Base-by-base conservation (phyloP, 2,888 invertebrate genomes). In the Mactromeris polynyma region DNA sequence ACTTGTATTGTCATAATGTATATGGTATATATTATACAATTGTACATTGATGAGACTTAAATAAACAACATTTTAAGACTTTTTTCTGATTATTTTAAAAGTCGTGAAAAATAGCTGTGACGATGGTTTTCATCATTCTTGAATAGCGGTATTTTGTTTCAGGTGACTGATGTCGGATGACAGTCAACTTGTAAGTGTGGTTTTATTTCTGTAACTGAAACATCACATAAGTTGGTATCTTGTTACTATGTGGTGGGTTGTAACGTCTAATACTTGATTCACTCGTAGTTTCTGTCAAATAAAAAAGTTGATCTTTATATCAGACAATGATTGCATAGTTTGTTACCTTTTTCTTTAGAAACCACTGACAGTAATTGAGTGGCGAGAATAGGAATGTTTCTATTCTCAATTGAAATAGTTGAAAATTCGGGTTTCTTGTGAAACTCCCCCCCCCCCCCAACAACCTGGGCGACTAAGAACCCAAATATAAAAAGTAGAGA, bases 381-480 rank as follows among this genome's bases (percentile, higher is more conserved):
- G 73, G 3, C 33, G 26, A 17, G 1, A 73, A 3, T 11, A 36
- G 19, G 33, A 36, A 73, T 73, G 73, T 73, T 31, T 73, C 73
- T 19, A 36, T 17, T 33, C 33, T 4, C 36, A 11, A 73, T 73
- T 73, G 19, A 73, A 73, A 33, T 19, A 19, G 33, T 31, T 17
- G 4, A 73, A 19, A 4, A 33, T 73, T 73, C 36, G 4, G 36
- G 73, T 73, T 33, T 73, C 73, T 33, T 14, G 26, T 73, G 19
- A 36, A 33, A 9, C 9, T 21, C 11, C 6, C 46, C 46, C 2
- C 46, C 46, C 46, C 14, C 46, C 26, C 58, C 31, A 33, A 33
- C 73, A 33, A 73, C 73, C 36, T 73, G 73, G 73, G 73, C 36
- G 73, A 73, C 73, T 17, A 36, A 17, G 73, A 73, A 73, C 73